A percentile compares a stretch with the other conserved stretches of the same genome.
phyloP scores from a whole-genome alignment of 2,113 vertebrate species.

The Dermatemys mawii region DNA sequence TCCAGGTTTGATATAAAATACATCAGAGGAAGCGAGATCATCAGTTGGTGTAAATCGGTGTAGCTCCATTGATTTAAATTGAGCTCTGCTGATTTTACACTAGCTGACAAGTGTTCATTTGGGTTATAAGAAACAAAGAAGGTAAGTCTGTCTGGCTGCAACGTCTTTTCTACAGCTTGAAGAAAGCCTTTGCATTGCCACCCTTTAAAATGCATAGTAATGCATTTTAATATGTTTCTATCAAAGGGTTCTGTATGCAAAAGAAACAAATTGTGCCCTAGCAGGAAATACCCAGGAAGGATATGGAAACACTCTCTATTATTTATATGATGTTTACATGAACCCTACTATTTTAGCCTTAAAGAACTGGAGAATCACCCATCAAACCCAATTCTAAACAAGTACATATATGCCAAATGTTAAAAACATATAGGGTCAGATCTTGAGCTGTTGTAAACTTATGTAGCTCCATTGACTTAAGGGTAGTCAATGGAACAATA shows the following conservation, averaged over 20 bases:
- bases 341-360: neutral
- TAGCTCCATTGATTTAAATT: neutral
- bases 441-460: neutral
- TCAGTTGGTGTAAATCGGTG: neutral
- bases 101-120: neutral
- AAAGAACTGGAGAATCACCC: neutral
- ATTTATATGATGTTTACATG: neutral
- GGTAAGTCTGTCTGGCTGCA: neutral
- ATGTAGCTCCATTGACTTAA: neutral
- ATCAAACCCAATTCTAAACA: neutral
- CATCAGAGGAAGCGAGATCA: neutral
- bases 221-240: neutral
- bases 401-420: neutral
- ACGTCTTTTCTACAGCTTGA: neutral
- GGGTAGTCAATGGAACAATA: neutral
- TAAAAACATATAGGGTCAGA: neutral
- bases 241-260: neutral
- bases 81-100: neutral
- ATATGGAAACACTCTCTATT: neutral
- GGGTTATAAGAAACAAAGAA: neutral
- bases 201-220: neutral
- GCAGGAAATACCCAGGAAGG: neutral
- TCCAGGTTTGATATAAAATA: neutral
- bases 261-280: neutral
- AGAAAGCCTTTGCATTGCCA: neutral